Conservation (phyloP, 1,140 invertebrate species). For the Heliconius hewitsoni region DNA sequence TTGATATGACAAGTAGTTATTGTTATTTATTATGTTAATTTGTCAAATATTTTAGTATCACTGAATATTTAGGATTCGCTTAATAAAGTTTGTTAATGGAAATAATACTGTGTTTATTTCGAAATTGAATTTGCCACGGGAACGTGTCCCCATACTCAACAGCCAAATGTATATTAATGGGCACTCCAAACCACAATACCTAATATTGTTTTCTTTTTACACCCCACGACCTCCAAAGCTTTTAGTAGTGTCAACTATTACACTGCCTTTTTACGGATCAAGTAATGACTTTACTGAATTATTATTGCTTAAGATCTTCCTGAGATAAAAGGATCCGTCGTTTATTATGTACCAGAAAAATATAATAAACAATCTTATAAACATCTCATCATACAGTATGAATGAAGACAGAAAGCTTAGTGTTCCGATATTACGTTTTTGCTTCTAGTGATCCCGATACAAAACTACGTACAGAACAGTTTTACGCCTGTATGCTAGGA, state of each 20-base stretch:
- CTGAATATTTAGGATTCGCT: background rate
- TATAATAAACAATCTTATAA: background rate
- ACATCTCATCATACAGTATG: too few species aligned
- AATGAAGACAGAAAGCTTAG: too few species aligned
- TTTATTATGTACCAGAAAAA: background rate
- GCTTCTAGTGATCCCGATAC: too few species aligned
- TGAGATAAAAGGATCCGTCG: slow-evolving; percentile 12
- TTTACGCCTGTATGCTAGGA: background rate
- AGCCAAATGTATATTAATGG: slow-evolving; percentile 78
- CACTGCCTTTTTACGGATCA: slow-evolving; percentile 62
- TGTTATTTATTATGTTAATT: too few species aligned
- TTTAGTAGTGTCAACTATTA: slow-evolving; percentile 73
- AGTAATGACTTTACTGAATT: slow-evolving; percentile 61
- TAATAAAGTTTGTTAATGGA: slow-evolving; percentile 45
- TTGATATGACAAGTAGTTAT: too few species aligned
- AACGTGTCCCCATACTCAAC: slow-evolving; percentile 56
- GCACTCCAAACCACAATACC: slow-evolving; percentile 63
- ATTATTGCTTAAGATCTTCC: slow-evolving; percentile 28
- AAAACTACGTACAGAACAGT: too few species aligned
- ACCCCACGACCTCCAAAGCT: slow-evolving; percentile 62
- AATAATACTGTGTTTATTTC: slow-evolving; percentile 74
- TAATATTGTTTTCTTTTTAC: slow-evolving; percentile 79
- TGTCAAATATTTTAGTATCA: too few species aligned
- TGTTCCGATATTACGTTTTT: too few species aligned
- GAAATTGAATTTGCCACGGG: slow-evolving; percentile 70